phyloP scores from a whole-genome alignment of 1,140 invertebrate species.

The Batillaria attramentaria region DNA sequence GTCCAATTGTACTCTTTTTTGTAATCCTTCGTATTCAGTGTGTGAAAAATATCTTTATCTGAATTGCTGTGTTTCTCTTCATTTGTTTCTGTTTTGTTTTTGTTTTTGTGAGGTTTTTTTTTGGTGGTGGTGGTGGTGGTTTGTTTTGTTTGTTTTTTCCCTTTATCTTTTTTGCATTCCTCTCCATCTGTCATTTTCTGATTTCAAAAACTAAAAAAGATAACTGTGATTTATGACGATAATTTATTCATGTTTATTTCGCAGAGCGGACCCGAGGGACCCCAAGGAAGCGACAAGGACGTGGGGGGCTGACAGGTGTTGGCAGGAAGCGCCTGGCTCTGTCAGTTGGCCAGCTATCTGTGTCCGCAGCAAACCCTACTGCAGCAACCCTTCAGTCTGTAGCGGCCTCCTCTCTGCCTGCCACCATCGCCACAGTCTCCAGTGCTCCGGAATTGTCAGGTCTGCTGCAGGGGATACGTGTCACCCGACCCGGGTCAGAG shows the following conservation, averaged over 20 bases:
- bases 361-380: neutral
- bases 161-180: no score
- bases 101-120: neutral
- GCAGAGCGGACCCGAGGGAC: conserved; percentile 29
- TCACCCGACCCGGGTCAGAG: conserved; percentile 9
- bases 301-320: conserved; percentile 33
- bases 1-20: no score
- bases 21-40: no score
- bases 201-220: no score
- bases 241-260: conserved; percentile 1
- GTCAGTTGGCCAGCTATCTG: conserved; percentile 17
- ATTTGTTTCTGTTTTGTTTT: neutral
- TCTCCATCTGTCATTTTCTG: no score
- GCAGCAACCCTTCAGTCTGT: neutral
- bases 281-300: conserved; percentile 44
- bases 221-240: neutral
- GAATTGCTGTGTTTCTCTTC: neutral
- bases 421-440: conserved; percentile 34
- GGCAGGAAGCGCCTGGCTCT: conserved; percentile 48
- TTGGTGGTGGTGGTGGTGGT: no score
- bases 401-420: neutral
- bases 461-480: conserved; percentile 40
- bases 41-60: no score
- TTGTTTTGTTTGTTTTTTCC: no score
- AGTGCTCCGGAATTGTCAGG: conserved; percentile 56